These are phyloP conservation scores for Hoplodrina ambigua DNA, from an alignment of 2,888 invertebrate genomes.

Conservation along the genomic window DNA sequence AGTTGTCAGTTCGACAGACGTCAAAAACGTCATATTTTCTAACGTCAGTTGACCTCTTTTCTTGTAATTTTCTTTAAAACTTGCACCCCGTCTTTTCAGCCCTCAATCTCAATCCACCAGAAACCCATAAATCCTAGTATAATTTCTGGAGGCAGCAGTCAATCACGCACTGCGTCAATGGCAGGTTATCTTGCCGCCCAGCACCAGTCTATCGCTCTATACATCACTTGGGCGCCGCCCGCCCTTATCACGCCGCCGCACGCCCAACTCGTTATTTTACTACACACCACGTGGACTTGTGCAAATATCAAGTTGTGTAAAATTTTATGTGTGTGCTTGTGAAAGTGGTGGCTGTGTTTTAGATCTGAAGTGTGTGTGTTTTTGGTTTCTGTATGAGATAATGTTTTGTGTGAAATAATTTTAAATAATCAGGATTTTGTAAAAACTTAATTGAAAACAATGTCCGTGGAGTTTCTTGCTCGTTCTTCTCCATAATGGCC, in stretches of 20 bases:
- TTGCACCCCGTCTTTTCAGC: not conserved
- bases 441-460: too few species aligned
- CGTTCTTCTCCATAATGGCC: too few species aligned
- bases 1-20: too few species aligned
- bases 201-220: slow-evolving; percentile 64
- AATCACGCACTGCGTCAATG: slow-evolving; percentile 66
- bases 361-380: slow-evolving; percentile 7
- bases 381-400: slow-evolving; percentile 9
- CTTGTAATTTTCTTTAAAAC: not conserved
- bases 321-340: slow-evolving; percentile 55
- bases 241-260: slow-evolving; percentile 69
- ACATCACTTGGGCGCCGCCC: slow-evolving; percentile 69
- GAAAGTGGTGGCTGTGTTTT: slow-evolving; percentile 11
- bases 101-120: slow-evolving; percentile 24
- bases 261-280: slow-evolving; percentile 69
- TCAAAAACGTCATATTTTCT: too few species aligned
- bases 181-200: slow-evolving; percentile 71
- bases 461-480: too few species aligned
- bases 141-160: slow-evolving; percentile 64
- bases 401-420: slow-evolving; percentile 1
- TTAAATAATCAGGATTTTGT: not conserved
- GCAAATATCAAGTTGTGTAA: slow-evolving; percentile 63
- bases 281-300: slow-evolving; percentile 64
- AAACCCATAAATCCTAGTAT: slow-evolving; percentile 56
- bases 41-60: too few species aligned